Percentiles rank a stretch among this genome's conserved stretches.
Evolutionary conservation across 2,888 invertebrate species (phyloP).

Genomic region (Orthosia gracilis): DNA sequence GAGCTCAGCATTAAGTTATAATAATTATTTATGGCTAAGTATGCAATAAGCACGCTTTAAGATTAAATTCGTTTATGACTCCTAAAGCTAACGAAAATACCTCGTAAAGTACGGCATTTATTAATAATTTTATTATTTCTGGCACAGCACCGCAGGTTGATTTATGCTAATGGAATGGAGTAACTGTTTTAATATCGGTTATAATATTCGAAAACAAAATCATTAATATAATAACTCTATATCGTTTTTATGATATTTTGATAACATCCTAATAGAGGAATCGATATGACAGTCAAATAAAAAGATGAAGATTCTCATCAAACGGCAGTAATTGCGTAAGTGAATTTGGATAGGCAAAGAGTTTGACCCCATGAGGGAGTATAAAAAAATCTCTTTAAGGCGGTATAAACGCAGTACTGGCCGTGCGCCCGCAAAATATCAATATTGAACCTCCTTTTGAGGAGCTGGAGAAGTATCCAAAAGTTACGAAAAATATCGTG

Average conservation of each 20-base stretch:
- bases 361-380: too few relatives aligned
- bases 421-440: too few relatives aligned
- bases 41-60: constrained; percentile 34
- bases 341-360: too few relatives aligned
- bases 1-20: constrained; percentile 16
- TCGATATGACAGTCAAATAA: background rate
- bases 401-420: too few relatives aligned
- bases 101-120: constrained; percentile 34
- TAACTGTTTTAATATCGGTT: constrained; percentile 14
- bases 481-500: too few relatives aligned
- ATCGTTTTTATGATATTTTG: background rate
- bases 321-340: background rate
- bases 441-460: too few relatives aligned
- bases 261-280: background rate
- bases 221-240: background rate
- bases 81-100: constrained; percentile 38
- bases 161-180: constrained; percentile 26
- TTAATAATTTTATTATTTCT: constrained; percentile 35
- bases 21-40: constrained; percentile 33
- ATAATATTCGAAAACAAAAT: background rate
- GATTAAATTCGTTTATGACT: constrained; percentile 43
- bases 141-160: constrained; percentile 9
- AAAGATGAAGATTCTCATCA: background rate
- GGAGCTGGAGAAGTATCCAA: too few relatives aligned
- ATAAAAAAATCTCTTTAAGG: too few relatives aligned